Evolutionary conservation across 2,888 invertebrate genomes (phyloP).

Genomic region (Calephelis perditalis): DNA sequence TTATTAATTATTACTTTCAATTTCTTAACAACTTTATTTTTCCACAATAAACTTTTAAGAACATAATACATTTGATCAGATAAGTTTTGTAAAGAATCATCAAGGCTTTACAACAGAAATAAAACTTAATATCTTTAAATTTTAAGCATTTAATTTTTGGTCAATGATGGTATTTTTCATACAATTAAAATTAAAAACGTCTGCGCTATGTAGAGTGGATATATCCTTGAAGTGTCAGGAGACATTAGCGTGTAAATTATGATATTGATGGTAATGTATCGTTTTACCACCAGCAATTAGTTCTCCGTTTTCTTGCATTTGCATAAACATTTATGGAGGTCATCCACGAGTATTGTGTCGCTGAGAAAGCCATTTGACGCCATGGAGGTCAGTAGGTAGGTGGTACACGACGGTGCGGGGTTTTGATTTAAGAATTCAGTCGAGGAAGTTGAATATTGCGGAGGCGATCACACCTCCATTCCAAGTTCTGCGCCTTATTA

Average conservation of each 20-base stretch:
- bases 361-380: constrained; percentile 49
- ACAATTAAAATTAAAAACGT: not conserved
- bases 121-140: not conserved
- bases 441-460: constrained; percentile 21
- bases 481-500: constrained; percentile 10
- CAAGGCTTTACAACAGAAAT: too few species aligned
- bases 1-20: too few species aligned
- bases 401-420: constrained; percentile 20
- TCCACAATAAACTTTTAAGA: too few species aligned
- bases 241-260: constrained; percentile 9
- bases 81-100: too few species aligned
- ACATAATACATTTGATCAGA: too few species aligned
- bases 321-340: constrained; percentile 19
- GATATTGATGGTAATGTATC: constrained; percentile 17
- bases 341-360: constrained; percentile 40
- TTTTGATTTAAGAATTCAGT: constrained; percentile 17
- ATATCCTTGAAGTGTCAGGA: constrained; percentile 13
- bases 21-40: too few species aligned
- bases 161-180: too few species aligned
- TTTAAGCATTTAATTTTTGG: not conserved
- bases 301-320: constrained; percentile 32
- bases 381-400: constrained; percentile 40
- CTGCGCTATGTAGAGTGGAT: not conserved
- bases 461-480: constrained; percentile 22
- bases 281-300: constrained; percentile 20